These are phyloP conservation scores for Dinothrombium tinctorium DNA, from an alignment of 1,140 invertebrate species.

Conservation along the genomic window DNA sequence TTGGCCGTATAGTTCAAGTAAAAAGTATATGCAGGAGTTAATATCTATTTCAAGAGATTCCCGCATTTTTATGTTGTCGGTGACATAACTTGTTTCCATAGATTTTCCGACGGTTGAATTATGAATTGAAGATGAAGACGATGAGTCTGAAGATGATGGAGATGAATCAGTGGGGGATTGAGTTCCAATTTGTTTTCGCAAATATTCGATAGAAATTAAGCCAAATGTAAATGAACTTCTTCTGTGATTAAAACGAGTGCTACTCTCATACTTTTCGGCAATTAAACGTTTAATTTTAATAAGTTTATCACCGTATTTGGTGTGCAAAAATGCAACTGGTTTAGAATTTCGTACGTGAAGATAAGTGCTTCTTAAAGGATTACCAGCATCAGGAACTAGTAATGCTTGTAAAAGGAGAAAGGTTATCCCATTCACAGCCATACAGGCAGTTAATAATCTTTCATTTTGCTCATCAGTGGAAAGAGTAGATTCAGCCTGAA, in stretches of 20 bases:
- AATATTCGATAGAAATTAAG: constrained; percentile 1
- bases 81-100: too few relatives aligned
- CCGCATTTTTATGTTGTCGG: background rate
- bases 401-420: constrained; percentile 21
- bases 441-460: constrained; percentile 28
- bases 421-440: constrained; percentile 42
- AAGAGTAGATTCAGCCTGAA: background rate
- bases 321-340: constrained; percentile 1
- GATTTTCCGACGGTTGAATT: background rate
- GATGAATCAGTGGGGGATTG: background rate
- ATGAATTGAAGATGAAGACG: background rate
- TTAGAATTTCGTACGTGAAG: too few relatives aligned
- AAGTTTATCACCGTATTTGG: constrained; percentile 3
- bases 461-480: constrained; percentile 15
- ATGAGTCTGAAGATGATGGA: background rate
- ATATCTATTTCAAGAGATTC: constrained; percentile 33
- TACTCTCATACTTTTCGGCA: background rate
- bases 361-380: background rate
- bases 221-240: too few relatives aligned
- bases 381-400: background rate
- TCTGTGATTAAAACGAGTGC: too few relatives aligned
- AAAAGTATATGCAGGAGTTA: constrained; percentile 58
- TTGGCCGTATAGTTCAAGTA: constrained; percentile 52
- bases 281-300: background rate
- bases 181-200: constrained; percentile 2